Conservation (phyloP, 1,140 invertebrate species). For the Mesaphorura yosii region DNA sequence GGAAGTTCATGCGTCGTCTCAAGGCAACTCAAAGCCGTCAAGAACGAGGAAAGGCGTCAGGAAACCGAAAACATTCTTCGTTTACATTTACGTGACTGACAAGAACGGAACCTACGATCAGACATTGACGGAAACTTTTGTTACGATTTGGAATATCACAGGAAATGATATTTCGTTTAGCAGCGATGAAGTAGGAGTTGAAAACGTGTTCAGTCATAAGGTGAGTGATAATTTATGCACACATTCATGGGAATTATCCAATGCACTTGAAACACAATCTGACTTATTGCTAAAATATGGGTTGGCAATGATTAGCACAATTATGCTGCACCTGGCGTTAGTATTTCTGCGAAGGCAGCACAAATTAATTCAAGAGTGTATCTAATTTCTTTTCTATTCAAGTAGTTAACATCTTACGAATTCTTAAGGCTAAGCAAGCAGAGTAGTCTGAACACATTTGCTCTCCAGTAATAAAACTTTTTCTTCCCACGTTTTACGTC, state of each 20-base stretch:
- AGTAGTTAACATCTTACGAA: too few relatives aligned
- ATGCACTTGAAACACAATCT: neutral
- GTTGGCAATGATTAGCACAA: too few relatives aligned
- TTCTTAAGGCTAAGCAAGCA: too few relatives aligned
- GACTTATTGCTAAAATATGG: neutral
- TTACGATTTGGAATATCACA: slow-evolving; percentile 19
- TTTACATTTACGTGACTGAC: slow-evolving; percentile 29
- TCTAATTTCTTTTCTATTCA: too few relatives aligned
- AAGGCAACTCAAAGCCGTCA: neutral
- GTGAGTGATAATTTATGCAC: slow-evolving; percentile 13
- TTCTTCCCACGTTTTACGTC: too few relatives aligned
- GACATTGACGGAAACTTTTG: slow-evolving; percentile 25
- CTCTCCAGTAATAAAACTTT: too few relatives aligned
- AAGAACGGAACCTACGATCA: slow-evolving; percentile 29
- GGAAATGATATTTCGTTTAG: neutral
- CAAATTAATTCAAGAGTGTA: too few relatives aligned
- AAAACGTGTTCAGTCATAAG: slow-evolving; percentile 19
- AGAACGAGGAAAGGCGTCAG: neutral
- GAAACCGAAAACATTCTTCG: neutral
- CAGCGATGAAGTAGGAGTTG: neutral
- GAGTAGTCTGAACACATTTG: too few relatives aligned
- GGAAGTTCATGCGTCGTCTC: neutral
- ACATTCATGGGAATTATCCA: neutral
- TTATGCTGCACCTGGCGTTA: too few relatives aligned
- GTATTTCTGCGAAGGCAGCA: too few relatives aligned